Evolutionary conservation across 1,140 invertebrate genomes (phyloP).

Genomic region (Drosophila kepulauana): DNA sequence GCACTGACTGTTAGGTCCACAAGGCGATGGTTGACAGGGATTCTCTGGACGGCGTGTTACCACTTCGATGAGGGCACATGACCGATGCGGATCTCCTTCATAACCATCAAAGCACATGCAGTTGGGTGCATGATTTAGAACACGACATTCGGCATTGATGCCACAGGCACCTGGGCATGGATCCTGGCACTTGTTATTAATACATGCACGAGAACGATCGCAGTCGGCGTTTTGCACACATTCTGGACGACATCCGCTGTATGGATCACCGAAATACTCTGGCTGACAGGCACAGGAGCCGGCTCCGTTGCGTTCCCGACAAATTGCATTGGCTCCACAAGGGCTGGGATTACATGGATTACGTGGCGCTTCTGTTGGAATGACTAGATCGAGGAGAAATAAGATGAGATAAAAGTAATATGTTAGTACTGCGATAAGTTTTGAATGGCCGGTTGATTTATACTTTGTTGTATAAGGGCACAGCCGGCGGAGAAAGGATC

Average conservation of each 20-base stretch:
- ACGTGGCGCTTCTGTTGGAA: slow-evolving; percentile 84
- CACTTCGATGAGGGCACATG: slow-evolving; percentile 69
- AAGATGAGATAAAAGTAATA: slow-evolving; percentile 1
- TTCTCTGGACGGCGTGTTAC: slow-evolving; percentile 81
- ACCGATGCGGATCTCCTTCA: slow-evolving; percentile 89
- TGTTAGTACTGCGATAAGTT: slow-evolving; percentile 17
- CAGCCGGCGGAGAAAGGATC: slow-evolving; percentile 90
- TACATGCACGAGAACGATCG: slow-evolving; percentile 88
- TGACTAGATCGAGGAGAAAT: slow-evolving; percentile 42
- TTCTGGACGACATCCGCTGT: slow-evolving; percentile 89
- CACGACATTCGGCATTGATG: slow-evolving; percentile 88
- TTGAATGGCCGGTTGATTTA: slow-evolving; percentile 37
- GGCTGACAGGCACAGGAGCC: slow-evolving; percentile 91
- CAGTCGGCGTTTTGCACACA: slow-evolving; percentile 90
- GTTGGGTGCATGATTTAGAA: slow-evolving; percentile 91
- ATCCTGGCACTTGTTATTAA: slow-evolving; percentile 89
- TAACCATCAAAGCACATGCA: slow-evolving; percentile 91
- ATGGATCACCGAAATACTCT: slow-evolving; percentile 92
- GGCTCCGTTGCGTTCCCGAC: slow-evolving; percentile 90
- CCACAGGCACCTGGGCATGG: slow-evolving; percentile 90
- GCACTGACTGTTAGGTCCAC: slow-evolving; percentile 91
- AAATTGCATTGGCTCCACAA: slow-evolving; percentile 92
- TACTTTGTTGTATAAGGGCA: slow-evolving; percentile 84
- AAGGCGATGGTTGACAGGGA: slow-evolving; percentile 92
- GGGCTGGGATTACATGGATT: slow-evolving; percentile 91